Evolutionary conservation across 2,888 invertebrate genomes (phyloP).

Genomic region (Catotricha subobsoleta): DNA sequence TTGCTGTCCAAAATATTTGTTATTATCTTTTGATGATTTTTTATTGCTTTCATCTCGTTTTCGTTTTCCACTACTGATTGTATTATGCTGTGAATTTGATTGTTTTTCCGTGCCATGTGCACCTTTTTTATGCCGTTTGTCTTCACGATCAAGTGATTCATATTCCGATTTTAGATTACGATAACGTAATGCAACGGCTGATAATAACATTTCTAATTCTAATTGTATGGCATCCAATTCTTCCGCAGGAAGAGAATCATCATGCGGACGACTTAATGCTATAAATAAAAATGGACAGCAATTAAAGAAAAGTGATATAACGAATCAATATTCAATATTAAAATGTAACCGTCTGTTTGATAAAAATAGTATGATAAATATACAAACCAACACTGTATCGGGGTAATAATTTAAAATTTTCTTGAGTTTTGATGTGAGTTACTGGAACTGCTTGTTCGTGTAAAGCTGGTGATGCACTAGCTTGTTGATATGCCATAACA

Average conservation of each 20-base stretch:
- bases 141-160: constrained; percentile 44
- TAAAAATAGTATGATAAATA: too few species aligned
- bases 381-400: constrained; percentile 38
- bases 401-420: constrained; percentile 47
- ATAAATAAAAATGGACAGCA: constrained; percentile 9
- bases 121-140: constrained; percentile 30
- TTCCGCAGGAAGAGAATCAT: constrained; percentile 69
- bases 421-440: constrained; percentile 50
- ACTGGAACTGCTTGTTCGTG: constrained; percentile 19
- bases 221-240: constrained; percentile 74
- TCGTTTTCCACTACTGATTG: too few species aligned
- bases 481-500: constrained; percentile 1
- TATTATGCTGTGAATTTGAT: constrained; percentile 14
- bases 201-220: constrained; percentile 71
- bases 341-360: too few species aligned
- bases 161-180: constrained; percentile 62
- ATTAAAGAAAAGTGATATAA: background rate
- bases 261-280: constrained; percentile 45
- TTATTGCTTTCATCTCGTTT: constrained; percentile 31
- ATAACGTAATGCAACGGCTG: constrained; percentile 62
- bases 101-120: constrained; percentile 9
- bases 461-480: constrained; percentile 4
- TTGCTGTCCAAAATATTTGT: constrained; percentile 31
- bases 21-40: constrained; percentile 32
- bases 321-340: constrained; percentile 5